These are phyloP conservation scores for Andinoacara biseriatus DNA, from an alignment of 2,113 vertebrate species.

Conservation along the genomic window DNA sequence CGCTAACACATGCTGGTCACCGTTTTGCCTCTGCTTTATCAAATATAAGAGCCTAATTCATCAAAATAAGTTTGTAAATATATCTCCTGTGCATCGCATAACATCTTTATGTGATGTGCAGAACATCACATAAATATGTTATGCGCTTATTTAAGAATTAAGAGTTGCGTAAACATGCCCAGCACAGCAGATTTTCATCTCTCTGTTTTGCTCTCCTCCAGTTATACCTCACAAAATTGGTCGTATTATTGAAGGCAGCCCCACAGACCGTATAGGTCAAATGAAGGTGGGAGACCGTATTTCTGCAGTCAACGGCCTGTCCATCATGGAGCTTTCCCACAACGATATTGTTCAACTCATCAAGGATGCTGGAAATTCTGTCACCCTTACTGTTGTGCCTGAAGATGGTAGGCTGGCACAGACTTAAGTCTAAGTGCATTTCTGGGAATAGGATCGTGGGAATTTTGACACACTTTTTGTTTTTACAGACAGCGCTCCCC, in stretches of 20 bases:
- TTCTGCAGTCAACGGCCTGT: conserved; percentile 92
- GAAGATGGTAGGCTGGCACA: conserved; percentile 86
- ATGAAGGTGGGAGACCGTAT: conserved; percentile 96
- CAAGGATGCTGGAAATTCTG: conserved; percentile 91
- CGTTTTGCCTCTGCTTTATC: no score
- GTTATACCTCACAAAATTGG: conserved; percentile 99
- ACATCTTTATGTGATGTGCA: neutral
- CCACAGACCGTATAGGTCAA: conserved; percentile 90
- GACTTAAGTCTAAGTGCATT: neutral
- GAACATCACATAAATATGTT: no score
- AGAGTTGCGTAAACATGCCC: neutral
- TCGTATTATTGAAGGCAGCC: conserved; percentile 95
- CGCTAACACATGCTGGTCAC: no score
- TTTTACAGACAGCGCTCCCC: conserved; percentile 87
- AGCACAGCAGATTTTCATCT: neutral
- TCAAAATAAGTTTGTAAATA: no score
- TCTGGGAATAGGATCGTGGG: neutral
- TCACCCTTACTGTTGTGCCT: conserved; percentile 93
- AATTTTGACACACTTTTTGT: conserved; percentile 26
- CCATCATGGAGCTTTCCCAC: conserved; percentile 93
- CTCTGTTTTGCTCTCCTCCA: conserved; percentile 53
- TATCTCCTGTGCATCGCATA: no score
- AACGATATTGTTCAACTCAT: conserved; percentile 97
- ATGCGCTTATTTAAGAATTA: neutral
- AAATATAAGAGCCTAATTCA: no score